A percentile compares a stretch with the other conserved stretches of the same genome.
Evolutionary conservation across 1,140 invertebrate genomes (phyloP).

Genomic region (Gonatopus flavifemur): DNA sequence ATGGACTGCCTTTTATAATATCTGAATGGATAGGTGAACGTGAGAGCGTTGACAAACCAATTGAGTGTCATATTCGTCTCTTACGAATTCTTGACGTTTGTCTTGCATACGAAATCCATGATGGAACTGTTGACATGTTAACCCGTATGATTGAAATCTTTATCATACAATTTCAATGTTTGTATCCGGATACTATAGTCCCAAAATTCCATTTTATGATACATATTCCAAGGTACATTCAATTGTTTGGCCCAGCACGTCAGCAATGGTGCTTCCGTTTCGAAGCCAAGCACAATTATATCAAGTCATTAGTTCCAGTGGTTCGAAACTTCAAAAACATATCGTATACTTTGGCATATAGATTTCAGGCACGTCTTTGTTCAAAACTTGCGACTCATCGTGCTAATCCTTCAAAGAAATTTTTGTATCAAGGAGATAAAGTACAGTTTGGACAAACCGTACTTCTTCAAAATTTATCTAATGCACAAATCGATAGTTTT

Average conservation of each 20-base stretch:
- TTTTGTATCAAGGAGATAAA: background rate
- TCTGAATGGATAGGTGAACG: background rate
- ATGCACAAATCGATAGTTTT: background rate
- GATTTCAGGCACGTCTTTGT: constrained; percentile 4
- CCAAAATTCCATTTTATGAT: constrained; percentile 29
- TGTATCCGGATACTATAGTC: constrained; percentile 17
- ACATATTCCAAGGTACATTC: constrained; percentile 24
- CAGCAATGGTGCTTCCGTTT: constrained; percentile 19
- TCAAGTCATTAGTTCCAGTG: constrained; percentile 12
- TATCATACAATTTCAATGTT: constrained; percentile 6
- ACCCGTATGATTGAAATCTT: constrained; percentile 25
- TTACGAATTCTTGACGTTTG: constrained; percentile 24
- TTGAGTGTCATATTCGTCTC: constrained; percentile 11
- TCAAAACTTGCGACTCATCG: background rate
- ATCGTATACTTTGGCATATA: background rate
- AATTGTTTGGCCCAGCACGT: background rate
- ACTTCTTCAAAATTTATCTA: background rate
- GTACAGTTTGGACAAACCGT: background rate
- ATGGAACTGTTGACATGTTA: background rate
- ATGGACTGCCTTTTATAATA: background rate
- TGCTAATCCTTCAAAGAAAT: background rate
- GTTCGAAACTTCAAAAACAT: constrained; percentile 10
- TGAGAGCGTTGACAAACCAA: background rate
- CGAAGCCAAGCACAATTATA: constrained; percentile 19
- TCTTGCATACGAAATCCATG: constrained; percentile 23